Evolutionary conservation across 2,888 invertebrate genomes (phyloP), one percentile per base, ranked within the genome.

Genomic region (Polydrusus tereticollis): DNA sequence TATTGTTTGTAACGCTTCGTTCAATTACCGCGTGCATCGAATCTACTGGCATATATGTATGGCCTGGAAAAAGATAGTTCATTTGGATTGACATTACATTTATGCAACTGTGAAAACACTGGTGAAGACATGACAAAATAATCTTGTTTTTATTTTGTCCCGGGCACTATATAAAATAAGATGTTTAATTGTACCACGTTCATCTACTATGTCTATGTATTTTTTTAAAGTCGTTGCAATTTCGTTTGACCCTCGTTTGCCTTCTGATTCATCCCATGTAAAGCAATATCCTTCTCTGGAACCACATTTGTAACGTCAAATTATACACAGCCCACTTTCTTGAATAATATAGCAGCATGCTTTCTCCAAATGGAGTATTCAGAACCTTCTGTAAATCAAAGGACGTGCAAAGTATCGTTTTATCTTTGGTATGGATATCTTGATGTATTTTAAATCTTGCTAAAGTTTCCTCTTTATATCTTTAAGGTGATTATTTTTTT

Each of bases 311-410:
- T 55, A 55, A 21, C 4, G 57, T 55, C 16, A 55, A 14, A 26
- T 55, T 55, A 14, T 55, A 55, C n/a, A 55, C 57, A 5, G 57
- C 21, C 5, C 21, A 3, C 14, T 55, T 55, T 55, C 57, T 3
- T 5, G 57, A 55, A 55, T 55, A 55, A 26, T 55, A 55, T 23
- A 55, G 23, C 8, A 55, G 26, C 57, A 55, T 55, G 26, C 57
- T 55, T 12, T 55, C 57, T 7, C 57, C 57, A 23, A 7, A 10
- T 14, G 23, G 57, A 5, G 21, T 55, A 26, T 47, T 47, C 2
- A 47, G 50, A 6, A 47, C 50, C 12, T 47, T 47, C n/a, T 47
- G 50, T 5, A 47, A 12, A 47, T 47, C 50, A 14, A 47, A 47
- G 6, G 50, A 47, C 8, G 14, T 12, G 12, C 50, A 47, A 21